Percentiles rank a stretch among this genome's conserved stretches.
These are phyloP conservation scores for Brassicogethes aeneus DNA, from an alignment of 2,888 invertebrate genomes.

Conservation along the genomic window DNA sequence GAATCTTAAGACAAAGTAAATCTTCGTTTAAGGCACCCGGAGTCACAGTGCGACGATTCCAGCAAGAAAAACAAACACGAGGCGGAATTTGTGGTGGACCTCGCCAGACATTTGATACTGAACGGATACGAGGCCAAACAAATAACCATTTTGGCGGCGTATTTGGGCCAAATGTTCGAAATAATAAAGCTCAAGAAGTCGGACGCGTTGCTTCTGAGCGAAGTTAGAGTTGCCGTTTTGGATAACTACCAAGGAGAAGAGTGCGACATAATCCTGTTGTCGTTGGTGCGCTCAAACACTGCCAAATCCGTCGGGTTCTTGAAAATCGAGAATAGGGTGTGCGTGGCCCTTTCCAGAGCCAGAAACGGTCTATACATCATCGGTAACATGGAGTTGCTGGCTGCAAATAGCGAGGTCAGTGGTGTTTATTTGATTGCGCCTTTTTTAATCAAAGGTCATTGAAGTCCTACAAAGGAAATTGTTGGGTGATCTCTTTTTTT, in stretches of 20 bases:
- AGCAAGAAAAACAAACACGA: constrained; percentile 57
- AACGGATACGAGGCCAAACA: constrained; percentile 52
- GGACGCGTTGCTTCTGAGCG: constrained; percentile 30
- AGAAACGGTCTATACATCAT: constrained; percentile 61
- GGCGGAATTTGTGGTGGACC: constrained; percentile 51
- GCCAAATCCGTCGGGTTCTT: constrained; percentile 63
- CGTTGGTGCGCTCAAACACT: constrained; percentile 67
- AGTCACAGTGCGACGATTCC: constrained; percentile 46
- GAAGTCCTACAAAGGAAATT: not conserved
- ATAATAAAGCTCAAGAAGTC: constrained; percentile 43
- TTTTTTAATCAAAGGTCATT: constrained; percentile 3
- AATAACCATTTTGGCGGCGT: constrained; percentile 66
- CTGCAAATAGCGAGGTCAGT: constrained; percentile 40
- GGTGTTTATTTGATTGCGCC: no score
- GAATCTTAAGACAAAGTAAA: no score
- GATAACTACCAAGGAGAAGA: constrained; percentile 81
- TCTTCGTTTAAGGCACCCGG: no score
- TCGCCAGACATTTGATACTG: constrained; percentile 53
- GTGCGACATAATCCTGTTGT: constrained; percentile 67
- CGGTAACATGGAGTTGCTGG: constrained; percentile 58
- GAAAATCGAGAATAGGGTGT: constrained; percentile 58
- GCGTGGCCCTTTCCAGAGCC: constrained; percentile 70
- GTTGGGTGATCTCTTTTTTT: not conserved
- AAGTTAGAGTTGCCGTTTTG: constrained; percentile 56
- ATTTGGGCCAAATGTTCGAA: constrained; percentile 58